Percentiles rank a stretch among this genome's conserved stretches.
Evolutionary conservation across 2,113 vertebrate species (phyloP).

Genomic region (Helogale parvula): DNA sequence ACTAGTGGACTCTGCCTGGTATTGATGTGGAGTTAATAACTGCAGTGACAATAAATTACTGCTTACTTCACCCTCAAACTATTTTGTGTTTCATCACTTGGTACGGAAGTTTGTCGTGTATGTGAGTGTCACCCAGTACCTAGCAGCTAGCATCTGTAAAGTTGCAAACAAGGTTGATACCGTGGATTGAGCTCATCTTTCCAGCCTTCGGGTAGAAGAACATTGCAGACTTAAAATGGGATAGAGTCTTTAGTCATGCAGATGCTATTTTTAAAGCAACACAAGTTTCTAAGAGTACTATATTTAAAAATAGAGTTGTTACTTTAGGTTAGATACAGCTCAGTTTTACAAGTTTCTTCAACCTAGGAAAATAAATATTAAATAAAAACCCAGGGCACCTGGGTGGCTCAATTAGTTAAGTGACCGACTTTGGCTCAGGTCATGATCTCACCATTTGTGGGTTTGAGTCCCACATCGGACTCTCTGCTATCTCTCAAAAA

Average conservation of each 20-base stretch:
- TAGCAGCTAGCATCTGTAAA: not conserved
- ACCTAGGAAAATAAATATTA: conserved; percentile 81
- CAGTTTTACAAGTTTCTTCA: conserved; percentile 71
- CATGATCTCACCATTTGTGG: too few relatives aligned
- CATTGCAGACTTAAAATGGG: not conserved
- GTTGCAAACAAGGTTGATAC: not conserved
- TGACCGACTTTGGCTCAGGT: too few relatives aligned
- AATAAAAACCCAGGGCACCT: conserved; percentile 18
- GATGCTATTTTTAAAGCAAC: not conserved
- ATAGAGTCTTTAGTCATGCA: not conserved
- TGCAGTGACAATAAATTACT: not conserved
- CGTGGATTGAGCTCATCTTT: not conserved
- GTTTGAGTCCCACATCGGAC: too few relatives aligned
- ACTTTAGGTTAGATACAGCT: conserved; percentile 57
- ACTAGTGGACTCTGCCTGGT: not conserved
- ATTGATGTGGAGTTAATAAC: not conserved
- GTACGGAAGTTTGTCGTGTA: not conserved
- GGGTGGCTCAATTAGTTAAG: too few relatives aligned
- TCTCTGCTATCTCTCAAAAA: too few relatives aligned
- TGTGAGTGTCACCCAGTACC: not conserved
- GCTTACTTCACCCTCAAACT: not conserved
- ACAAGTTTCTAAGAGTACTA: not conserved
- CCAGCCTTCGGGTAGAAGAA: not conserved
- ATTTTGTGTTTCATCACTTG: not conserved
- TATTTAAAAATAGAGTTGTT: conserved; percentile 64